These are phyloP conservation scores for Porites lobata DNA, from an alignment of 92 coral and sea anemone genomes.

Conservation along the genomic window DNA sequence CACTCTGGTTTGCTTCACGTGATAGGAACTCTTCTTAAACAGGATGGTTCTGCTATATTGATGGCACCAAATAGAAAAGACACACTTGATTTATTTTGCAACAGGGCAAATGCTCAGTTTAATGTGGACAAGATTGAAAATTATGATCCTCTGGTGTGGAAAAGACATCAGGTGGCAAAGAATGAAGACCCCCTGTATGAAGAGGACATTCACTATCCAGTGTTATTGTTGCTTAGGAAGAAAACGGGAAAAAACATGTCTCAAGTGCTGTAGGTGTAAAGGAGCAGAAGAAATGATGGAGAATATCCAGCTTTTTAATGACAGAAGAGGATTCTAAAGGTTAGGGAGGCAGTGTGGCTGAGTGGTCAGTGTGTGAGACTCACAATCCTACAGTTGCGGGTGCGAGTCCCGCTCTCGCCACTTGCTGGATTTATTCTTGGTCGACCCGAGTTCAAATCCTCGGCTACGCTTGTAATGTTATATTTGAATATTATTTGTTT, in stretches of 20 bases:
- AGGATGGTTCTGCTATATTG: conserved; percentile 20
- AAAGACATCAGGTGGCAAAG: conserved; percentile 31
- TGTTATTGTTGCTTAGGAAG: conserved; percentile 47
- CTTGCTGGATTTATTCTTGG: no score
- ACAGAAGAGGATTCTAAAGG: no score
- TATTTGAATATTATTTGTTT: no score
- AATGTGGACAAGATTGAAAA: conserved; percentile 9
- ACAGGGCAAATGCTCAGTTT: conserved; percentile 21
- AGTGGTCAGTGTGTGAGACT: no score
- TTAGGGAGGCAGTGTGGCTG: no score
- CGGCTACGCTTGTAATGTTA: no score
- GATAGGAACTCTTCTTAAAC: conserved; percentile 41
- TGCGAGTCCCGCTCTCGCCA: no score
- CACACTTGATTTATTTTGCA: conserved; percentile 40
- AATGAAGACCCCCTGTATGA: conserved; percentile 52
- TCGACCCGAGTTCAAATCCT: no score
- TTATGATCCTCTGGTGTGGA: conserved; percentile 48
- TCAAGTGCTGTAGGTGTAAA: not conserved
- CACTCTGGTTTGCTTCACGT: conserved; percentile 61
- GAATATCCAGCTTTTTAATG: no score
- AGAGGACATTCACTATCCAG: conserved; percentile 76
- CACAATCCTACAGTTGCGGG: no score
- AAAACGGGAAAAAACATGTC: conserved; percentile 2
- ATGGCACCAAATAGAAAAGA: conserved; percentile 40
- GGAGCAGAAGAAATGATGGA: no score